Percentiles rank a stretch among this genome's conserved stretches.
These are phyloP conservation scores for Periplaneta americana DNA, from an alignment of 1,140 invertebrate genomes.

Conservation along the genomic window DNA sequence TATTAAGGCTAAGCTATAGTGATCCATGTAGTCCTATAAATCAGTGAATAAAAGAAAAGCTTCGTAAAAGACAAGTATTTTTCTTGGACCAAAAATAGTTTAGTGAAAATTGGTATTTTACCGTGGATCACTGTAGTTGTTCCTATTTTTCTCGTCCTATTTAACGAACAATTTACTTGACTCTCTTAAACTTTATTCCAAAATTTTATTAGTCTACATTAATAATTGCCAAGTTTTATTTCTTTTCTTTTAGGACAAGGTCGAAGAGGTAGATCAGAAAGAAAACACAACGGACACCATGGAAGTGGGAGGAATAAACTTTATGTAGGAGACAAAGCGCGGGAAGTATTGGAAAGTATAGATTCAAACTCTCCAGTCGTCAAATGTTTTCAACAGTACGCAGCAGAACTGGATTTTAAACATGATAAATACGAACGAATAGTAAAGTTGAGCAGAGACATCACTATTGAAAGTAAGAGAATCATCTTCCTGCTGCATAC, in stretches of 20 bases:
- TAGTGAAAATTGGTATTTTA: no score
- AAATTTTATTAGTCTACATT: no score
- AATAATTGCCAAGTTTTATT: no score
- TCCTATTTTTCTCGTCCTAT: no score
- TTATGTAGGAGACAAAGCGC: slow-evolving; percentile 32
- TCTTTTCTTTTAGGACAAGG: neutral
- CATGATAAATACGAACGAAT: slow-evolving; percentile 83
- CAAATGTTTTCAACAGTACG: slow-evolving; percentile 59
- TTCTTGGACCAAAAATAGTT: no score
- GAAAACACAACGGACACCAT: neutral
- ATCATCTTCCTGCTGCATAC: slow-evolving; percentile 85
- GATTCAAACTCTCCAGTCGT: slow-evolving; percentile 55
- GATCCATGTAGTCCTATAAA: no score
- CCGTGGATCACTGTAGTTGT: no score
- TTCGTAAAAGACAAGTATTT: no score
- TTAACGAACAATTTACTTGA: no score
- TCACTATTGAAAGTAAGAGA: slow-evolving; percentile 89
- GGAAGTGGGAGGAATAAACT: neutral
- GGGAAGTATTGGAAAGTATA: slow-evolving; percentile 35
- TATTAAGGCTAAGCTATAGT: no score
- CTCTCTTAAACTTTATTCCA: no score
- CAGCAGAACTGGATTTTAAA: slow-evolving; percentile 65
- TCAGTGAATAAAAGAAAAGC: no score
- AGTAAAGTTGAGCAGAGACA: slow-evolving; percentile 76
- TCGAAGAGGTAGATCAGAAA: slow-evolving; percentile 1